Conservation (phyloP, 2,113 vertebrate species). For the Noturus placidus region DNA sequence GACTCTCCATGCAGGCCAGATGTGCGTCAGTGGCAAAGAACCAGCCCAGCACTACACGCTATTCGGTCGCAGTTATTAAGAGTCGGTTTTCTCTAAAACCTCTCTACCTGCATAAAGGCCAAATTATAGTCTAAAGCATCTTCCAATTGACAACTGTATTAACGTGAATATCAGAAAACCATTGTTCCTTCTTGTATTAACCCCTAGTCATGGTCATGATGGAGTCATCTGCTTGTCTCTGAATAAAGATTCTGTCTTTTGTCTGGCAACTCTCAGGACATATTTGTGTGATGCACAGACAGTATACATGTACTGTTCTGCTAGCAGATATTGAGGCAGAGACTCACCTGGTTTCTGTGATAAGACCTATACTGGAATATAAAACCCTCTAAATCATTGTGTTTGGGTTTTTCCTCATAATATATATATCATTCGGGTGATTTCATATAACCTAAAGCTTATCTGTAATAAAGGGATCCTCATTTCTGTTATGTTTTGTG, state of each 20-base stretch:
- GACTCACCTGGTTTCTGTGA: not conserved
- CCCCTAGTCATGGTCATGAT: slow-evolving; percentile 51
- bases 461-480: slow-evolving; percentile 49
- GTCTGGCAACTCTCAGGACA: slow-evolving; percentile 34
- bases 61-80: slow-evolving; percentile 94
- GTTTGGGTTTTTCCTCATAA: not conserved
- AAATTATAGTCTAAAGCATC: not conserved
- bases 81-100: not conserved
- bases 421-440: slow-evolving; percentile 12
- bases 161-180: not conserved
- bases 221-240: slow-evolving; percentile 20
- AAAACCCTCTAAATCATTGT: slow-evolving; percentile 40
- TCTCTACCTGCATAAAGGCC: too few relatives aligned
- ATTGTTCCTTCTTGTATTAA: not conserved
- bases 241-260: slow-evolving; percentile 4
- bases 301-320: slow-evolving; percentile 18
- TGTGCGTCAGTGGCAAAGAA: slow-evolving; percentile 84
- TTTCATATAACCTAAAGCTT: not conserved
- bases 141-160: slow-evolving; percentile 23
- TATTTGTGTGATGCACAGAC: slow-evolving; percentile 52
- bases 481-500: slow-evolving; percentile 28
- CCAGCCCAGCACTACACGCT: slow-evolving; percentile 92
- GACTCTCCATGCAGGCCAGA: slow-evolving; percentile 78
- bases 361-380: slow-evolving; percentile 14
- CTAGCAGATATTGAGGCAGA: slow-evolving; percentile 30